Conservation (phyloP, 2,888 invertebrate species). For the Rapana venosa region DNA sequence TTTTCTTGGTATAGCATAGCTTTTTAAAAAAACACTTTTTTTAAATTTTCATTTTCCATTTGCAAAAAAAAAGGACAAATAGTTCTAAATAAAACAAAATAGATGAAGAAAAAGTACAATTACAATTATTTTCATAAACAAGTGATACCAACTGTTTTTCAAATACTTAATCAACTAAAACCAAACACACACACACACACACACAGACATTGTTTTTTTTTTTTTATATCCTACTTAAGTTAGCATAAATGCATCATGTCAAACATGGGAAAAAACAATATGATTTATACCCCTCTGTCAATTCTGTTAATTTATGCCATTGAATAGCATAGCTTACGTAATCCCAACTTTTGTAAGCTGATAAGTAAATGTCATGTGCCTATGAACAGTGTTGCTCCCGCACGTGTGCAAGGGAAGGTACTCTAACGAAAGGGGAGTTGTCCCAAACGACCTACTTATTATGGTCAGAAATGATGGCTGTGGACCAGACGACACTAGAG, state of each 20-base stretch:
- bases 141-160: no score
- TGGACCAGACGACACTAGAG: slow-evolving; percentile 13
- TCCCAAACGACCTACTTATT: slow-evolving; percentile 20
- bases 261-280: background rate
- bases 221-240: background rate
- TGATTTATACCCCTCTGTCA: no score
- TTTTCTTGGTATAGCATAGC: no score
- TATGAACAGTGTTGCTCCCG: background rate
- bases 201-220: background rate
- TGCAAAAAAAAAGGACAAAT: background rate
- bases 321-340: background rate
- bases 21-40: no score
- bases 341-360: background rate
- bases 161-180: no score
- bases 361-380: background rate
- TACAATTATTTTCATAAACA: no score
- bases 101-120: no score
- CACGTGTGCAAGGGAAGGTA: background rate
- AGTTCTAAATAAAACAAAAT: background rate
- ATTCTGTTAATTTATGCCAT: no score
- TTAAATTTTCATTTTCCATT: no score
- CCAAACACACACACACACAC: no score
- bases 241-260: background rate
- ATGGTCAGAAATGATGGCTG: slow-evolving; percentile 22
- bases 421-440: slow-evolving; percentile 29